phyloP scores from a whole-genome alignment of 2,797 vertebrate genomes.

The Synaphobranchus kaupii region DNA sequence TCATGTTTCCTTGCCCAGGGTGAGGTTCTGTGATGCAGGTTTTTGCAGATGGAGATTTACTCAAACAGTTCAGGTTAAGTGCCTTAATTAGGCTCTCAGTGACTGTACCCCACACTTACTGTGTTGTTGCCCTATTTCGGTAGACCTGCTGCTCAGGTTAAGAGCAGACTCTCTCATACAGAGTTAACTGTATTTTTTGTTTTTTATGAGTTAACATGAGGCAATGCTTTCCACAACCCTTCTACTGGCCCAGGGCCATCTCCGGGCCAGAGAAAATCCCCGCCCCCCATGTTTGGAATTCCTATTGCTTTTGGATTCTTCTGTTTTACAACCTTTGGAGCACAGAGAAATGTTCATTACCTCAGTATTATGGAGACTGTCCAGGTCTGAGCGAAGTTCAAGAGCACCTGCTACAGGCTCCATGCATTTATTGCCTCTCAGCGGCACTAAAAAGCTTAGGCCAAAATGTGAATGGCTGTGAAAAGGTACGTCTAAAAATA shows the following conservation, averaged over 20 bases:
- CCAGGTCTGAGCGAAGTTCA: neutral
- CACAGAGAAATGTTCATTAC: neutral
- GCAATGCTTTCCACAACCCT: neutral
- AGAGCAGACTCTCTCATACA: neutral
- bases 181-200: neutral
- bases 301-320: neutral
- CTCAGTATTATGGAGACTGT: neutral
- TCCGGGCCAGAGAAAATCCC: neutral
- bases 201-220: neutral
- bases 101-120: neutral
- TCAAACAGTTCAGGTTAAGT: neutral
- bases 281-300: neutral
- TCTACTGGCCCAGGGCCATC: neutral
- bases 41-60: too few relatives aligned
- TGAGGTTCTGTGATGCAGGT: neutral
- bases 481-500: neutral
- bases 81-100: neutral
- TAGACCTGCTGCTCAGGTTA: too few relatives aligned
- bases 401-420: neutral
- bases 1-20: too few relatives aligned
- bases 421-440: neutral
- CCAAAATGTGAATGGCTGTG: neutral
- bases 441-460: neutral
- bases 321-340: neutral
- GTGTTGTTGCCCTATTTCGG: neutral